These are phyloP conservation scores for Drosophila nigrodunni DNA, from an alignment of 1,140 invertebrate species.

Conservation along the genomic window DNA sequence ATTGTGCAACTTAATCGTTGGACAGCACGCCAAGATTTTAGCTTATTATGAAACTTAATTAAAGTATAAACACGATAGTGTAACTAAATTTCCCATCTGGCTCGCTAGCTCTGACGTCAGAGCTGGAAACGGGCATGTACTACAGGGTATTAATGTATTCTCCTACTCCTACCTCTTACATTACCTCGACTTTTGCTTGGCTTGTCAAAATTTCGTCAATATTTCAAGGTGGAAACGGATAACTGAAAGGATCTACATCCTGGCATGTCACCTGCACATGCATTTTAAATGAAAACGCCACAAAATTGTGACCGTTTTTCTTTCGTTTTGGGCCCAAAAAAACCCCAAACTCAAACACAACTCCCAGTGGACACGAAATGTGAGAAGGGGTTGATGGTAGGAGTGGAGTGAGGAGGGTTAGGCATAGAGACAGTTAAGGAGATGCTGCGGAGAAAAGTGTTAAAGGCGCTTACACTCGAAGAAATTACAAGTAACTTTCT, in stretches of 20 bases:
- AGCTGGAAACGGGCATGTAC: background rate
- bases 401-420: background rate
- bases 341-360: background rate
- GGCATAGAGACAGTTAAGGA: background rate
- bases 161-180: no score
- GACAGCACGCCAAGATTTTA: conserved; percentile 4
- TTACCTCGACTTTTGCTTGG: background rate
- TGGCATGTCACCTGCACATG: conserved; percentile 28
- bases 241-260: conserved; percentile 19
- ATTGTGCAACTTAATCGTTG: conserved; percentile 8
- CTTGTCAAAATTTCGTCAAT: conserved; percentile 43
- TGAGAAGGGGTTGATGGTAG: background rate
- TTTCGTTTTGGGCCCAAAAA: background rate
- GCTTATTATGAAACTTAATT: conserved; percentile 22
- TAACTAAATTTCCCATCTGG: background rate
- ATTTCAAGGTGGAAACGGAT: conserved; percentile 19
- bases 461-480: no score
- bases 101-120: conserved; percentile 34
- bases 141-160: no score
- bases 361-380: conserved; percentile 24
- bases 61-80: conserved; percentile 4
- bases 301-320: conserved; percentile 16
- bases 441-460: background rate
- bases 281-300: conserved; percentile 34
- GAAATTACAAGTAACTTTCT: no score